phyloP scores from a whole-genome alignment of 2,113 vertebrate species.

The Campylorhamphus procurvoides region DNA sequence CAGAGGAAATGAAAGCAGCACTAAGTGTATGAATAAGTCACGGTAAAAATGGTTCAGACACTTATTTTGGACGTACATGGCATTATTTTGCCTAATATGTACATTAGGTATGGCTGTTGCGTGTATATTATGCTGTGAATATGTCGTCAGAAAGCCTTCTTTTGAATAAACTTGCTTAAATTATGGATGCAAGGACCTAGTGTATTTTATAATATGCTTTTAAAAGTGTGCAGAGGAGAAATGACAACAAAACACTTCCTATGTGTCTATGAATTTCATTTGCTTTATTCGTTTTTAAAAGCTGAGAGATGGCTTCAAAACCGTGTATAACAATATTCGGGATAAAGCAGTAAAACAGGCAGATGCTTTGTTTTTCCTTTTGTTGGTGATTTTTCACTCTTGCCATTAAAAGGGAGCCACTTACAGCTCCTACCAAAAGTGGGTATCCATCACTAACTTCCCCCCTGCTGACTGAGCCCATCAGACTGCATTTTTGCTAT shows the following conservation, averaged over 20 bases:
- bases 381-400: neutral
- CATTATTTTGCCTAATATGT: slow-evolving; percentile 9
- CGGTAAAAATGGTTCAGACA: neutral
- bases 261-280: neutral
- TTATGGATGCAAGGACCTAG: neutral
- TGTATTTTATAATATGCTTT: neutral
- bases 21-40: slow-evolving; percentile 15
- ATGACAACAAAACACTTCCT: neutral
- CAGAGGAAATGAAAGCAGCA: neutral
- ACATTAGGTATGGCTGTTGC: neutral
- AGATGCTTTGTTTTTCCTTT: neutral
- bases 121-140: neutral
- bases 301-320: neutral
- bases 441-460: neutral
- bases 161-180: slow-evolving; percentile 21
- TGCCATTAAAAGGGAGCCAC: neutral
- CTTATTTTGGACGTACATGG: neutral
- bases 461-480: neutral
- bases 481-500: neutral
- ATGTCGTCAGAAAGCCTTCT: neutral
- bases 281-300: neutral
- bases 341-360: neutral
- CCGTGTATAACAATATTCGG: neutral
- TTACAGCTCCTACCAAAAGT: neutral
- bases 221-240: neutral